A percentile compares a stretch with the other conserved stretches of the same genome.
phyloP scores from a whole-genome alignment of 2,888 invertebrate species.

The Dusona sp. region DNA sequence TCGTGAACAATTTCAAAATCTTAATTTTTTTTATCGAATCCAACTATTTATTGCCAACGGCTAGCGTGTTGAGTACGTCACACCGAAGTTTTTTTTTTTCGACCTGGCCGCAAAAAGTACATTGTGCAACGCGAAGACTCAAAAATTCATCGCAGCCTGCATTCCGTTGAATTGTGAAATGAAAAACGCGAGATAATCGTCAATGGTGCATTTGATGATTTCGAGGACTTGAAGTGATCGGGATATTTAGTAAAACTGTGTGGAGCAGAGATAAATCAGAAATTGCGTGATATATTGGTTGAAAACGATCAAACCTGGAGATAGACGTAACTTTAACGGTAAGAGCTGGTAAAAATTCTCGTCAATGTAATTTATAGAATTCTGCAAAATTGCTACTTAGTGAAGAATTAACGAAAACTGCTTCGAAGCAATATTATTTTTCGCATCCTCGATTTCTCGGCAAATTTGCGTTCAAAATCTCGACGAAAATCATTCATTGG shows the following conservation, averaged over 20 bases:
- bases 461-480: background rate
- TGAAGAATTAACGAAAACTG: background rate
- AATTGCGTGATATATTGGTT: conserved; percentile 10
- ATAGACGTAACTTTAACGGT: conserved; percentile 52
- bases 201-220: conserved; percentile 36
- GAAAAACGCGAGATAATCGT: conserved; percentile 13
- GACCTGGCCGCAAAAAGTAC: conserved; percentile 53
- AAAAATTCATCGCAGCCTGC: conserved; percentile 33
- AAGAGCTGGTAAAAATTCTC: conserved; percentile 36
- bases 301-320: conserved; percentile 36
- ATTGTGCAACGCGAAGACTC: conserved; percentile 53
- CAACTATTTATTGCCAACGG: background rate
- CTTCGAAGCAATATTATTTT: background rate
- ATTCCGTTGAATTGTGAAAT: conserved; percentile 47
- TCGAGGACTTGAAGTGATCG: conserved; percentile 25
- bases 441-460: background rate
- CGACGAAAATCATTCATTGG: background rate
- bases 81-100: conserved; percentile 15
- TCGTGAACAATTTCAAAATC: background rate
- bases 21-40: background rate
- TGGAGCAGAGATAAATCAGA: background rate
- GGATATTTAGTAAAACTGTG: background rate
- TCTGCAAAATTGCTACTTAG: background rate
- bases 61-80: conserved; percentile 25
- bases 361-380: background rate